A percentile compares a stretch with the other conserved stretches of the same genome.
These are phyloP conservation scores for Lymantria monacha DNA, from an alignment of 2,888 invertebrate genomes.

Conservation along the genomic window DNA sequence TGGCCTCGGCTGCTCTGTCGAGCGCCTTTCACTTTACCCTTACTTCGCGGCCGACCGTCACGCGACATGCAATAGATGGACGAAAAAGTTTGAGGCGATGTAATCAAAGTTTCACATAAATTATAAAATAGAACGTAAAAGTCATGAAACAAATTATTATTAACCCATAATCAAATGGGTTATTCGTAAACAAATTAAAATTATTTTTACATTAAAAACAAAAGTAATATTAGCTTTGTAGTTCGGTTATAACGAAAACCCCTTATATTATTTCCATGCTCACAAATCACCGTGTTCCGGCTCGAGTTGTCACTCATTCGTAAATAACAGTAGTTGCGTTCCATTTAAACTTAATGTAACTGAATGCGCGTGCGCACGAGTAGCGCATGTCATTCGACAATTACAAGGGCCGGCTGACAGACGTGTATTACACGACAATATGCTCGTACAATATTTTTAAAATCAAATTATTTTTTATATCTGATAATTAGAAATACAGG, in stretches of 20 bases:
- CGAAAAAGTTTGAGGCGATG: no score
- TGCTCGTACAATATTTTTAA: no score
- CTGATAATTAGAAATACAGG: no score
- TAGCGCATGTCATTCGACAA: conserved; percentile 41
- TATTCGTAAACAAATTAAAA: neutral
- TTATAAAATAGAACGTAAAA: no score
- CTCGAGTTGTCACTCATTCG: conserved; percentile 11
- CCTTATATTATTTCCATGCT: neutral
- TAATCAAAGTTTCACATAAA: no score
- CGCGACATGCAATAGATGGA: no score
- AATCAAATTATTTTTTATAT: no score
- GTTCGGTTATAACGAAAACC: neutral
- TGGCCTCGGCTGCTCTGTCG: no score
- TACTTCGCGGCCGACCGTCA: no score
- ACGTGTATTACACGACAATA: conserved; percentile 23
- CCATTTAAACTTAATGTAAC: conserved; percentile 21
- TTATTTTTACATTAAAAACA: neutral
- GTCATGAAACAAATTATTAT: no score
- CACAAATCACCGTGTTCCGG: neutral
- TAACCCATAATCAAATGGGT: no score
- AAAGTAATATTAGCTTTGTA: neutral
- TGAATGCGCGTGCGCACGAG: conserved; percentile 27
- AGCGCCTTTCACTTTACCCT: no score
- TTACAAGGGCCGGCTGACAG: conserved; percentile 42
- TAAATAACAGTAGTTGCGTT: conserved; percentile 31